phyloP scores from a whole-genome alignment of 2,888 invertebrate genomes.

The Itoplectis maculator region DNA sequence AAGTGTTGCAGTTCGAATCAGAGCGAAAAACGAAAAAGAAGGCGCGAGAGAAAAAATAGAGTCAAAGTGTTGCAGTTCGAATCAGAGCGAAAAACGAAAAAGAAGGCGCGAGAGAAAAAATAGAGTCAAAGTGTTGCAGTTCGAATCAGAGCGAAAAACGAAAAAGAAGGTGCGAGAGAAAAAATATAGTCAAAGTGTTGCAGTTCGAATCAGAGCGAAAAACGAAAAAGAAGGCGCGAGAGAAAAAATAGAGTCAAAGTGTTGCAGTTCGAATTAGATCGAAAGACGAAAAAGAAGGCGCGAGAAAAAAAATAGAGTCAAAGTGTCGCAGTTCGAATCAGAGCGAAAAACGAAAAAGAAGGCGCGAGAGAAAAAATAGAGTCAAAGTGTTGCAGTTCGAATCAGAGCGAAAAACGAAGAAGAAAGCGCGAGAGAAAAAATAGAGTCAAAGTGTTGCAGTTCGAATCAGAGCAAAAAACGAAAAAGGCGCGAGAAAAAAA shows the following conservation, averaged over 20 bases:
- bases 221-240: conserved; percentile 44
- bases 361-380: conserved; percentile 26
- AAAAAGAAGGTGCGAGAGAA: conserved; percentile 39
- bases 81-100: no score
- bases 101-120: conserved; percentile 39
- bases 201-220: neutral
- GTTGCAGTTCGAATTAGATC: neutral
- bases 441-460: neutral
- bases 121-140: neutral
- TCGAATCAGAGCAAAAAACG: neutral
- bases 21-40: no score
- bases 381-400: neutral
- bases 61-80: neutral
- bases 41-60: conserved; percentile 26
- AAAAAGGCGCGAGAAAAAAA: neutral
- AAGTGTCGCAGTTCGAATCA: neutral
- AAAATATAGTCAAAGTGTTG: neutral
- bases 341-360: no score
- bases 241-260: neutral
- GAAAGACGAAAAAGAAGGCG: conserved; percentile 41
- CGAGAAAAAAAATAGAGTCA: conserved; percentile 14
- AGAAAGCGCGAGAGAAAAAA: conserved; percentile 35
- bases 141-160: neutral
- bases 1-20: neutral
- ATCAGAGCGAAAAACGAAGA: no score